Evolutionary conservation across 64 coral and sea anemone species (phyloP).

Genomic region (Dendronephthya gigantea): DNA sequence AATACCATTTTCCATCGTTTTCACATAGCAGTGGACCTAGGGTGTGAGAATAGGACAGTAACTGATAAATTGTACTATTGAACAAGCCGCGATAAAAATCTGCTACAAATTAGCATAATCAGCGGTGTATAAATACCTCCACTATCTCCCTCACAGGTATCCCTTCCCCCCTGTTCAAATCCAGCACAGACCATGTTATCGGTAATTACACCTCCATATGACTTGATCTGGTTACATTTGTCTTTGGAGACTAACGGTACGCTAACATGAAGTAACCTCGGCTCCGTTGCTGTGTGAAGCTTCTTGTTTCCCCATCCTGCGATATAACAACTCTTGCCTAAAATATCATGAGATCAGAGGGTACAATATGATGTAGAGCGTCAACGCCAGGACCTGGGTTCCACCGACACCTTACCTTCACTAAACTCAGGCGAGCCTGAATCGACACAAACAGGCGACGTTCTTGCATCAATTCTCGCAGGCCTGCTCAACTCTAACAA

Average conservation of each 20-base stretch:
- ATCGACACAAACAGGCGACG: conserved; percentile 51
- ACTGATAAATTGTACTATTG: too few relatives aligned
- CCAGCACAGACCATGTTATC: conserved; percentile 84
- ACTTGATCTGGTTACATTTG: conserved; percentile 55
- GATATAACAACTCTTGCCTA: conserved; percentile 78
- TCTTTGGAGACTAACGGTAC: conserved; percentile 62
- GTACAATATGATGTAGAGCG: too few relatives aligned
- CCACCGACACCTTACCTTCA: conserved; percentile 53
- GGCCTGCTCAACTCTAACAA: conserved; percentile 47
- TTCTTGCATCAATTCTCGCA: conserved; percentile 36
- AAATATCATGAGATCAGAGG: too few relatives aligned
- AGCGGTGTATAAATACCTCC: conserved; percentile 64
- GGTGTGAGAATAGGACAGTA: background rate
- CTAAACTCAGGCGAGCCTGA: conserved; percentile 25
- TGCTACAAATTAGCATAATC: too few relatives aligned
- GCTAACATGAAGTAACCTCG: conserved; percentile 47
- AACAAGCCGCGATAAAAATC: too few relatives aligned
- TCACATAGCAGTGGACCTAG: conserved; percentile 61
- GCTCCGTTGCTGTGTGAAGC: conserved; percentile 41
- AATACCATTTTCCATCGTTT: conserved; percentile 42
- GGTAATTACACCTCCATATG: conserved; percentile 67
- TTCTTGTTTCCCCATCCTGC: conserved; percentile 80
- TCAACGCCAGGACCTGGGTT: too few relatives aligned
- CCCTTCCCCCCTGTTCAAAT: conserved; percentile 65
- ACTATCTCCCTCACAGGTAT: conserved; percentile 91